Base-by-base conservation (phyloP, 2,797 vertebrate genomes). In the Mormyrops boulengeri region DNA sequence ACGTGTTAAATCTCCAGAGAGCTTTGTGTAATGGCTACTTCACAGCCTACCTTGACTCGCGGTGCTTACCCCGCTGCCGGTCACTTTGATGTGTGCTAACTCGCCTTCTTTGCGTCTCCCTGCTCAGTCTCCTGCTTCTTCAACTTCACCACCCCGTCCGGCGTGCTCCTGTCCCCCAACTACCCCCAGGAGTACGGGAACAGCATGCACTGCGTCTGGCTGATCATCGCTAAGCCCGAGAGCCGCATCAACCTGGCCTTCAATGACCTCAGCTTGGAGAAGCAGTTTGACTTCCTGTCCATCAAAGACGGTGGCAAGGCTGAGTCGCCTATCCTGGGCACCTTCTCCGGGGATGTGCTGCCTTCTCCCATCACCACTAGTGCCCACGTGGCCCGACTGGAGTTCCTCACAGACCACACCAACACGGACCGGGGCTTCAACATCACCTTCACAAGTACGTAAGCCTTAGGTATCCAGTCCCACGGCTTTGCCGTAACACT, bases 141-240 rank as follows among this genome's bases (percentile, higher is more conserved):
- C 96, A 99, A 99, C 95, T 99, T 99, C 94, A 99, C 99, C 91
- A 98, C 97, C 91, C 97, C 98, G 0, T 97, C 98, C 0, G 99
- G 99, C 57, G 96, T 96, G 17, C 96, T 99, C 91, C 95, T 99
- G 88, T 99, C 98, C 0, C 99, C 98, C 2, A 99, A 99, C 95
- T 99, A 99, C 94, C 99, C 99, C 0, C 98, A 99, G 90, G 98
- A 99, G 93, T 99, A 99, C 0, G 97, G 98, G 2, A 99, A 99
- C 96, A 98, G 98, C 94, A 97, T 99, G 94, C 98, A 99, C 95
- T 99, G 99, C 0, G 98, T 99, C 92, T 99, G 99, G 99, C 95
- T 99, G 47, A 99, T 99, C 95, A 97, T 99, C 88, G 96, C 98
- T 90, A 98, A 97, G 86, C 97, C 98, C 0, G 98, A 99, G 94